Evolutionary conservation across 2,888 invertebrate species (phyloP).

Genomic region (Drosophila glabriapex): DNA sequence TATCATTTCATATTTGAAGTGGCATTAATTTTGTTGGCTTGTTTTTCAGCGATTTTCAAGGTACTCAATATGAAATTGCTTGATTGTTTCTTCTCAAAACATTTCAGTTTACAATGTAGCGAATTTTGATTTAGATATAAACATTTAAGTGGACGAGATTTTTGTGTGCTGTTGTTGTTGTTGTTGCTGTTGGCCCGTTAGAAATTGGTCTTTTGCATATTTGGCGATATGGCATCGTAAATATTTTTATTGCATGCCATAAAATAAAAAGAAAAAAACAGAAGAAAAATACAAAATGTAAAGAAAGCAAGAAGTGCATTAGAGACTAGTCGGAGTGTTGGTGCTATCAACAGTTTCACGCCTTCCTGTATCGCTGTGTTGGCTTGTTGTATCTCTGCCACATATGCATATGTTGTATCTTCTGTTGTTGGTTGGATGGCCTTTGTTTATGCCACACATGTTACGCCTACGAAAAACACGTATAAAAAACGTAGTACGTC

Average conservation of each 20-base stretch:
- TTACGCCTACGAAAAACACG: constrained; percentile 75
- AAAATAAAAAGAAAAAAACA: constrained; percentile 51
- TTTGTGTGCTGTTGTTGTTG: constrained; percentile 22
- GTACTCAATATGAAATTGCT: not conserved
- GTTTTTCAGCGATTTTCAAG: not conserved
- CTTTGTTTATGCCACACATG: constrained; percentile 79
- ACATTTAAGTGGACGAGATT: constrained; percentile 17
- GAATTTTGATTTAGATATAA: constrained; percentile 24
- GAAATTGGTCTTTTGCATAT: constrained; percentile 58
- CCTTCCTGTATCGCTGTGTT: constrained; percentile 58
- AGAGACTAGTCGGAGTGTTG: constrained; percentile 50
- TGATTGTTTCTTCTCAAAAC: not conserved
- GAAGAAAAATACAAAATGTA: not conserved
- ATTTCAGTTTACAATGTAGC: not conserved
- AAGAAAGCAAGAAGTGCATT: constrained; percentile 49
- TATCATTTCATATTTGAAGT: constrained; percentile 14
- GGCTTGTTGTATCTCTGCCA: constrained; percentile 23
- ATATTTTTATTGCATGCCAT: constrained; percentile 73
- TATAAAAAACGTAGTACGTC: constrained; percentile 57
- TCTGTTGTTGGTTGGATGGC: constrained; percentile 27
- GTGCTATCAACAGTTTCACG: constrained; percentile 76
- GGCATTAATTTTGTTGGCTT: not conserved
- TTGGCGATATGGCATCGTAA: constrained; percentile 74
- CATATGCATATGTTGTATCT: constrained; percentile 30
- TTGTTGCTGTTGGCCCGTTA: constrained; percentile 26